Evolutionary conservation across 2,113 vertebrate species (phyloP).

Genomic region (Dermatemys mawii): DNA sequence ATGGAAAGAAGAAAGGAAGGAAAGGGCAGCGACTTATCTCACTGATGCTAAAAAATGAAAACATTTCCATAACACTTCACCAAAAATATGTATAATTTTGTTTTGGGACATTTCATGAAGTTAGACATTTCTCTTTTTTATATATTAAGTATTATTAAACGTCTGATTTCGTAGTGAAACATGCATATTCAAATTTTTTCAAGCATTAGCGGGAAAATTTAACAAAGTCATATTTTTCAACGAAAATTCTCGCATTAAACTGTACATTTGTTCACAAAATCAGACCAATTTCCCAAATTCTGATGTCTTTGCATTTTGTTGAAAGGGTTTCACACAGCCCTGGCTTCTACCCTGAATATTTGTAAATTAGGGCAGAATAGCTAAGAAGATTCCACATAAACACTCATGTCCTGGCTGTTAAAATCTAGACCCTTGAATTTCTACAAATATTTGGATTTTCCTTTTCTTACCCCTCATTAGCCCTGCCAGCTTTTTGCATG

Average conservation of each 20-base stretch:
- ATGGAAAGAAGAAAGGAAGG: not conserved
- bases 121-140: not conserved
- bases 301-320: not conserved
- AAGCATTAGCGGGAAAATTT: not conserved
- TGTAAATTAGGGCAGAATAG: not conserved
- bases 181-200: not conserved
- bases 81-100: not conserved
- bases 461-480: not conserved
- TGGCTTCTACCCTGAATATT: not conserved
- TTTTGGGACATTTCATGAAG: not conserved
- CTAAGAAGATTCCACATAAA: not conserved
- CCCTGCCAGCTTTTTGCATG: not conserved
- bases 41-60: not conserved
- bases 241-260: not conserved
- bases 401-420: not conserved
- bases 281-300: not conserved
- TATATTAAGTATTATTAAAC: not conserved
- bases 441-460: constrained; percentile 14
- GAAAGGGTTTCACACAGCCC: not conserved
- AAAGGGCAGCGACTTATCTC: not conserved
- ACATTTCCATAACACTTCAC: not conserved
- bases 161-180: not conserved
- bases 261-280: not conserved
- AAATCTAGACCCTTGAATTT: not conserved
- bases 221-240: not conserved